Evolutionary conservation across 2,113 vertebrate species (phyloP), one percentile per base, ranked within the genome.

Genomic region (Lynx canadensis): DNA sequence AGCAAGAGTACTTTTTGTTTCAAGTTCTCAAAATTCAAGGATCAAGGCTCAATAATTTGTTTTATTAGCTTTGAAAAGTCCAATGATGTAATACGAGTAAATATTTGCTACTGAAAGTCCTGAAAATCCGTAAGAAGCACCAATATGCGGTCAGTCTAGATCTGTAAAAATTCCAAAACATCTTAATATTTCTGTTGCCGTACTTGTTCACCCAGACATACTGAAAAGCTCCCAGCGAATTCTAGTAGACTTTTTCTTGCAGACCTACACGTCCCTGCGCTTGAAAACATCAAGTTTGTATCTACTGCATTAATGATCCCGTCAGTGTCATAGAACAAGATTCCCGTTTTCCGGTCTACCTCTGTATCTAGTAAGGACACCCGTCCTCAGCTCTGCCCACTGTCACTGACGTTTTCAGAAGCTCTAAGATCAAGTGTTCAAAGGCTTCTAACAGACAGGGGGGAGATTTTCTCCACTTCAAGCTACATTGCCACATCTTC

Each of bases 281-380:
- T 96, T 93, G 97, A 98, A 97, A 97, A 96, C n/a, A 94, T 31
- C 96, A 94, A 97, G 96, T 95, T 79, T 96, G 98, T 69, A 89
- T 95, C 97, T 65, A 93, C 74, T 74, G 96, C 97, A 97, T 69
- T 92, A 97, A 80, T 50, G 96, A 96, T 83, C 97, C 89, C 41
- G 73, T 86, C 94, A 33, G 80, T 78, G 95, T 97, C 97, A 96
- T 31, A 19, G 96, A 78, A 71, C 86, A 27, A 15, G 86, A 97
- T 23, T 14, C 33, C 74, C 33, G 96, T 96, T 86, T 96, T 63
- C 81, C 73, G 23, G 18, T 14, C 94, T 41, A 95, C 71, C 94
- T 69, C 45, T 1, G 73, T 50, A 85, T 66, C 87, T 48, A 85
- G 91, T 0, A 83, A 95, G 78, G 91, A 73, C 91, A 96, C 93